A percentile compares a stretch with the other conserved stretches of the same genome.
These are phyloP conservation scores for Caenorhabditis sp. DNA, from an alignment of 2,888 invertebrate species.

Conservation along the genomic window DNA sequence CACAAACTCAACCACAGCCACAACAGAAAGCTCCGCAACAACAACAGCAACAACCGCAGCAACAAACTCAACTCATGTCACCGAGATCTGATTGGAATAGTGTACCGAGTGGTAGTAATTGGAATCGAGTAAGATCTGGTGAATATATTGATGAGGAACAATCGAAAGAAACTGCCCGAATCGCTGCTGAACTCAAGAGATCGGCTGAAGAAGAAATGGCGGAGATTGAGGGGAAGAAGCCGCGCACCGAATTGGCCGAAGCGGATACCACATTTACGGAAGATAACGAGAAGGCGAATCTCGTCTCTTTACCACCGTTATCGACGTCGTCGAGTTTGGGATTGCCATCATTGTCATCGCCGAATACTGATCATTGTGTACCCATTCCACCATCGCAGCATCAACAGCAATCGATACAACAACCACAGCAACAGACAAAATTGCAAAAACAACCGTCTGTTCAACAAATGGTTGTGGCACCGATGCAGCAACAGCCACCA, in stretches of 20 bases:
- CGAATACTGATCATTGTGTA: conserved; percentile 8
- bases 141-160: conserved; percentile 31
- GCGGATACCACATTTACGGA: conserved; percentile 45
- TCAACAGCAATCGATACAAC: not conserved
- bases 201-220: conserved; percentile 28
- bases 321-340: conserved; percentile 19
- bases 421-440: not conserved
- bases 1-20: no score
- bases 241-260: conserved; percentile 30
- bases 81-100: not conserved
- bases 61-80: not conserved
- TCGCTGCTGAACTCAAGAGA: conserved; percentile 41
- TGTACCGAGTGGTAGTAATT: not conserved
- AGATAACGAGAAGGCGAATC: conserved; percentile 11
- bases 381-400: not conserved
- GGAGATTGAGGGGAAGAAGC: conserved; percentile 12
- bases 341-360: conserved; percentile 16
- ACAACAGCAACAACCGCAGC: not conserved
- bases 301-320: conserved; percentile 1
- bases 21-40: not conserved
- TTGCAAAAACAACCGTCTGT: not conserved
- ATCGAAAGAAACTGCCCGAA: conserved; percentile 31
- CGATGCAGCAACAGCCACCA: not conserved
- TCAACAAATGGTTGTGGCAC: not conserved
- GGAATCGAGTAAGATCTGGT: conserved; percentile 5